Evolutionary conservation across 2,888 invertebrate species (phyloP).

Genomic region (Onchidella celtica): DNA sequence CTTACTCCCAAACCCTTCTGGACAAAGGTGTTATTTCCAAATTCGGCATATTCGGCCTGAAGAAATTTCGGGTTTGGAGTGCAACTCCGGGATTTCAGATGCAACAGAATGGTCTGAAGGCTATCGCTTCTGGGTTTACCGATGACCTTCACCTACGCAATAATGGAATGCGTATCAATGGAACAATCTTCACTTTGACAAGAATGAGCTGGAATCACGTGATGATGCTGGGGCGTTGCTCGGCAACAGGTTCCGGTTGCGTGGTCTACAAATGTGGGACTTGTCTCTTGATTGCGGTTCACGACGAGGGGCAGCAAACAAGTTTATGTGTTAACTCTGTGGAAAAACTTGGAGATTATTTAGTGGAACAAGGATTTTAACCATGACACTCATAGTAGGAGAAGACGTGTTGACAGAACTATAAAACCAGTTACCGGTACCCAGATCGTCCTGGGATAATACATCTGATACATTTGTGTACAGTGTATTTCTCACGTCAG

Average conservation of each 20-base stretch:
- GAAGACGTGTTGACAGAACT: no score
- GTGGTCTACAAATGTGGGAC: background rate
- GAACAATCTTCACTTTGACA: background rate
- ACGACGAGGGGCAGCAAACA: background rate
- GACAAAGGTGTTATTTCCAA: background rate
- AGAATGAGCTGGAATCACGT: conserved; percentile 1
- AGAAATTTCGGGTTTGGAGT: background rate
- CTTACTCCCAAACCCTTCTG: background rate
- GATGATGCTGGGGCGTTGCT: background rate
- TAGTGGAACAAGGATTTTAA: background rate
- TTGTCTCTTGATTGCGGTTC: background rate
- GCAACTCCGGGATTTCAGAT: background rate
- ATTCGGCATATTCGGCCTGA: background rate
- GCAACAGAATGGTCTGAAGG: background rate
- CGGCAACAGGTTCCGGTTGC: background rate
- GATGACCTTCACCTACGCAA: background rate
- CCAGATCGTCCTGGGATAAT: no score
- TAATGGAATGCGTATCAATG: background rate
- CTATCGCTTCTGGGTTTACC: background rate
- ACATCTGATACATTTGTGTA: no score
- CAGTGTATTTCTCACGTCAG: no score
- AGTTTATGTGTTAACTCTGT: background rate
- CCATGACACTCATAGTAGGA: no score
- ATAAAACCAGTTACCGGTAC: no score
- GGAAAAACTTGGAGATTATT: background rate